These are phyloP conservation scores for Plagodis pulveraria DNA, from an alignment of 2,888 invertebrate genomes.

Conservation along the genomic window DNA sequence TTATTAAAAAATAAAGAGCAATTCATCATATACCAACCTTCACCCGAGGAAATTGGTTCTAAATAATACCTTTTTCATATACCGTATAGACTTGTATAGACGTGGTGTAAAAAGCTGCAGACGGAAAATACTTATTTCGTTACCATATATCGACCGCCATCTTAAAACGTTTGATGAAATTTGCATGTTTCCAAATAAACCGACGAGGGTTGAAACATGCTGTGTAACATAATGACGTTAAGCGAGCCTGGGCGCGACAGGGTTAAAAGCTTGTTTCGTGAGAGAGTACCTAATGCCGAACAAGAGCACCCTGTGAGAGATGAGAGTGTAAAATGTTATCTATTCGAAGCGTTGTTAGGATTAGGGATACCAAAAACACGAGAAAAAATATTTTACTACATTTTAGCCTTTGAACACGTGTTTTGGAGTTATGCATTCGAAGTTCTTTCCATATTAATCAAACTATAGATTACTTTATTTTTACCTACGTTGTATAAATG, in stretches of 20 bases:
- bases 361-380: too few relatives aligned
- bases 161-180: slow-evolving; percentile 44
- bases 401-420: too few relatives aligned
- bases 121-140: slow-evolving; percentile 27
- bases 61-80: not conserved
- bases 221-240: slow-evolving; percentile 49
- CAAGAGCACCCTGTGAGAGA: slow-evolving; percentile 44
- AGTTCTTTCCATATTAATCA: too few relatives aligned
- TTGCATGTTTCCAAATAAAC: slow-evolving; percentile 47
- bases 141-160: slow-evolving; percentile 25
- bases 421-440: too few relatives aligned
- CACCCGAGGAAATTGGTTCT: not conserved
- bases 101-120: slow-evolving; percentile 11
- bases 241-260: slow-evolving; percentile 45
- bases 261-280: slow-evolving; percentile 49
- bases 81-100: too few relatives aligned
- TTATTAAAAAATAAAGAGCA: too few relatives aligned
- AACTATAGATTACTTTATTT: too few relatives aligned
- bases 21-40: not conserved
- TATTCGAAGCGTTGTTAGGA: not conserved
- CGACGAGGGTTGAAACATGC: slow-evolving; percentile 45
- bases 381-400: too few relatives aligned
- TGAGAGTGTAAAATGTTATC: slow-evolving; percentile 51
- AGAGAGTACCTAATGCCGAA: slow-evolving; percentile 49
- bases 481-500: too few relatives aligned